phyloP scores from a whole-genome alignment of 1,140 invertebrate species.

The Aphaenogaster ashmeadi region DNA sequence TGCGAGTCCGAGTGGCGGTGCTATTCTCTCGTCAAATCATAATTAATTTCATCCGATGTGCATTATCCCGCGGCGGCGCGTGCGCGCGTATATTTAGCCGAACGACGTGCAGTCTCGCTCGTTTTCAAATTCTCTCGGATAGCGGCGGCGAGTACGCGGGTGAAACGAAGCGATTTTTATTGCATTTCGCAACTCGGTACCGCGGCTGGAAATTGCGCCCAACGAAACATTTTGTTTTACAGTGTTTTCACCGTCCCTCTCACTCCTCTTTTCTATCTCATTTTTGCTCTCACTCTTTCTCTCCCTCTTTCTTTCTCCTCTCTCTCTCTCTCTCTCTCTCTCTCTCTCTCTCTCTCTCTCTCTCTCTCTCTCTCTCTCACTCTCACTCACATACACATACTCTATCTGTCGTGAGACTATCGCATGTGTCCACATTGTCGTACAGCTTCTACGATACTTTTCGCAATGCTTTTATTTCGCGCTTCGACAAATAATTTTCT shows the following conservation, averaged over 20 bases:
- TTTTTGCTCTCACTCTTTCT: slow-evolving; percentile 9
- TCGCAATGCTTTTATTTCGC: slow-evolving; percentile 37
- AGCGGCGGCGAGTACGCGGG: slow-evolving; percentile 60
- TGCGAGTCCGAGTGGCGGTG: slow-evolving; percentile 17
- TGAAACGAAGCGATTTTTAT: slow-evolving; percentile 77
- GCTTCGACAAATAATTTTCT: slow-evolving; percentile 63
- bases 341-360: not conserved
- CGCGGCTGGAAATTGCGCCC: slow-evolving; percentile 75
- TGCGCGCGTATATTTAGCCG: slow-evolving; percentile 62
- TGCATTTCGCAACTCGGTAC: slow-evolving; percentile 74
- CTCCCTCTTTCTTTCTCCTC: not conserved
- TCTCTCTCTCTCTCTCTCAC: not conserved
- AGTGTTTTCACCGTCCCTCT: slow-evolving; percentile 55
- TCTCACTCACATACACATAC: not conserved
- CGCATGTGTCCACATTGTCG: slow-evolving; percentile 24
- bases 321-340: not conserved
- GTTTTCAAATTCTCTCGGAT: slow-evolving; percentile 73
- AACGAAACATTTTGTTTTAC: slow-evolving; percentile 76
- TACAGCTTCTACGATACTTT: slow-evolving; percentile 51
- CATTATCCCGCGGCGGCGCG: slow-evolving; percentile 56
- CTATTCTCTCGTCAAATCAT: slow-evolving; percentile 52
- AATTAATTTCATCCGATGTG: slow-evolving; percentile 63
- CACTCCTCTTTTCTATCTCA: not conserved
- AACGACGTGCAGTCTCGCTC: slow-evolving; percentile 66
- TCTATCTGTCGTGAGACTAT: not conserved